phyloP scores from a whole-genome alignment of 2,888 invertebrate species.

The Eilema depressum region DNA sequence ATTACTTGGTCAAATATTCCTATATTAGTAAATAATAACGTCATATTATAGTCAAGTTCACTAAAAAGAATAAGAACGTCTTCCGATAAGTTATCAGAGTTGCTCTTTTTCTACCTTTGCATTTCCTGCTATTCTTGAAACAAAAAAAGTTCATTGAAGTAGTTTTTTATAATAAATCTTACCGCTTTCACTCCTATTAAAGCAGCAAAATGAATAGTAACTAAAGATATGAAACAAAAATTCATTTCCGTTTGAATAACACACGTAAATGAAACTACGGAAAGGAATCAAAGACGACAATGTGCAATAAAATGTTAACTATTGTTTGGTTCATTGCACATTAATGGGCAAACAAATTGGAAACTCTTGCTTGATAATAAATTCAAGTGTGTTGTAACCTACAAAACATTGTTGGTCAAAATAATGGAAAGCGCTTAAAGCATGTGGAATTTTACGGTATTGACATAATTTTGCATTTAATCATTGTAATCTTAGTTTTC shows the following conservation, averaged over 20 bases:
- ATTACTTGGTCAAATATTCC: not conserved
- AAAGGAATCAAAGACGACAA: slow-evolving; percentile 55
- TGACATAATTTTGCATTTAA: not conserved
- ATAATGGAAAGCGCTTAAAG: slow-evolving; percentile 6
- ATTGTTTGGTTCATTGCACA: slow-evolving; percentile 61
- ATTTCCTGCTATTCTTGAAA: not conserved
- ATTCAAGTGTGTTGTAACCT: slow-evolving; percentile 17
- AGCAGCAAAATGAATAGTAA: slow-evolving; percentile 60
- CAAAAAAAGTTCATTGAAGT: not conserved
- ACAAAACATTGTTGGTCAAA: slow-evolving; percentile 10
- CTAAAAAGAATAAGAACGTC: not conserved
- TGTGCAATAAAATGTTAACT: slow-evolving; percentile 64
- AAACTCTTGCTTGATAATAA: slow-evolving; percentile 38
- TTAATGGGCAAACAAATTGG: slow-evolving; percentile 62
- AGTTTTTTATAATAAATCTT: slow-evolving; percentile 47
- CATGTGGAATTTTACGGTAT: not conserved
- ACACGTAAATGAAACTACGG: slow-evolving; percentile 52
- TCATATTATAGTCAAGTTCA: not conserved
- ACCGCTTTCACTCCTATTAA: slow-evolving; percentile 66
- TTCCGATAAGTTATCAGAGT: not conserved
- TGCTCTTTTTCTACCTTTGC: not conserved
- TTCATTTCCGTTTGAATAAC: slow-evolving; percentile 73
- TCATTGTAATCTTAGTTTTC: not conserved
- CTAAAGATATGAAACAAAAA: slow-evolving; percentile 70
- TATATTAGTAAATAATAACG: not conserved